These are phyloP conservation scores for Monochamus alternatus DNA, from an alignment of 2,888 invertebrate genomes.

Conservation along the genomic window DNA sequence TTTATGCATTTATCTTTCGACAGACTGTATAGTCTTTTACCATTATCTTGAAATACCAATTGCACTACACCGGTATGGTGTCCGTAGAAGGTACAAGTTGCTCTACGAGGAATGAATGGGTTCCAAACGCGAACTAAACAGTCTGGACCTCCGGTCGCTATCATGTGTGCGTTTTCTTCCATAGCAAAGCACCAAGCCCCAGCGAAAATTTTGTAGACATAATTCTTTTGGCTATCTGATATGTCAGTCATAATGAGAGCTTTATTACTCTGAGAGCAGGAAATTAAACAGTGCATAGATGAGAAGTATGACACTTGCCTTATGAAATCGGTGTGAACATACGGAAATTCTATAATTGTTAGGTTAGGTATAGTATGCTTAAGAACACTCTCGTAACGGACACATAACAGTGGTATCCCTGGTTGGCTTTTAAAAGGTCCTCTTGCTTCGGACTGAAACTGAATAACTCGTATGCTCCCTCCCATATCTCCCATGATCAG, in stretches of 20 bases:
- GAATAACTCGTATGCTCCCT: conserved; percentile 79
- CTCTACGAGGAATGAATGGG: conserved; percentile 81
- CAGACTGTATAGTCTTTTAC: conserved; percentile 80
- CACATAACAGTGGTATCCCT: conserved; percentile 75
- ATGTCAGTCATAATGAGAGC: conserved; percentile 77
- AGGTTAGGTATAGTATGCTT: conserved; percentile 62
- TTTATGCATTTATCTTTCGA: conserved; percentile 82
- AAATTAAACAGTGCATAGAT: conserved; percentile 79
- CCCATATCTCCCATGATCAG: conserved; percentile 83
- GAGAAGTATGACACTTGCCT: conserved; percentile 81
- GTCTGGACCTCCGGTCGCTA: conserved; percentile 85
- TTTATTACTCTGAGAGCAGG: conserved; percentile 70
- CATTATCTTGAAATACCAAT: conserved; percentile 79
- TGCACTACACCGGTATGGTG: conserved; percentile 81
- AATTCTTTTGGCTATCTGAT: conserved; percentile 44
- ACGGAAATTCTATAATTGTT: conserved; percentile 50
- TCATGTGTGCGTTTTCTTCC: conserved; percentile 73
- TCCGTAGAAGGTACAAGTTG: conserved; percentile 78
- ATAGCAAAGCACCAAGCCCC: conserved; percentile 79
- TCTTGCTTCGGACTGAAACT: conserved; percentile 76
- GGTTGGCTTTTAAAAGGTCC: conserved; percentile 83
- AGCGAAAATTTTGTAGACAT: conserved; percentile 71
- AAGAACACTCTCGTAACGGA: conserved; percentile 72
- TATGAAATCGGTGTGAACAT: conserved; percentile 67
- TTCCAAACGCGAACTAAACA: conserved; percentile 83